Conservation (phyloP, 2,113 vertebrate genomes). For the Choloepus hoffmanni region DNA sequence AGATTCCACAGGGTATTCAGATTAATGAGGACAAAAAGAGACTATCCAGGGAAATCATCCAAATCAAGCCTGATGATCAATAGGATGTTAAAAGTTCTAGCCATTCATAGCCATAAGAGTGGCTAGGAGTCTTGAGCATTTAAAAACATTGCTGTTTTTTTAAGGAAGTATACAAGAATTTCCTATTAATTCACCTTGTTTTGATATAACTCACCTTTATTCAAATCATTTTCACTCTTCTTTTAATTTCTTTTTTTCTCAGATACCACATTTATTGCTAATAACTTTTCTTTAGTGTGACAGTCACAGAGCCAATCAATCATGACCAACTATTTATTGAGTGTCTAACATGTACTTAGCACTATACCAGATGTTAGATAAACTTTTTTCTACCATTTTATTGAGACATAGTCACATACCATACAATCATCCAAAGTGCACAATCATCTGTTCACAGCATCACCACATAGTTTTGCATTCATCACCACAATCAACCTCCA, state of each 20-base stretch:
- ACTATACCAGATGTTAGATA: not conserved
- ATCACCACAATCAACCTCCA: too few species aligned
- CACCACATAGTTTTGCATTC: too few species aligned
- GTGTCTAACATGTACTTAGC: not conserved
- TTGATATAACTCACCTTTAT: not conserved
- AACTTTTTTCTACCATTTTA: too few species aligned
- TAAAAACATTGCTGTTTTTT: not conserved
- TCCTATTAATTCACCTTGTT: not conserved
- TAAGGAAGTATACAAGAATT: not conserved
- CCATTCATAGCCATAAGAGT: not conserved
- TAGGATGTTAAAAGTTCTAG: not conserved
- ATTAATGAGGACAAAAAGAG: not conserved
- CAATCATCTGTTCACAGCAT: too few species aligned
- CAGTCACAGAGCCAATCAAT: not conserved
- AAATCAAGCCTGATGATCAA: not conserved
- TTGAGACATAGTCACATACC: too few species aligned
- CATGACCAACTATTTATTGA: not conserved
- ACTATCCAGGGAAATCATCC: not conserved
- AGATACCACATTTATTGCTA: not conserved
- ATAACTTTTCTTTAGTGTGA: not conserved
- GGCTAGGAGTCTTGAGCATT: not conserved
- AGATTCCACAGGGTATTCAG: not conserved
- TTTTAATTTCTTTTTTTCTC: constrained; percentile 17
- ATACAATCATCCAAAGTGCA: too few species aligned
- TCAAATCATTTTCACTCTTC: not conserved